A percentile compares a stretch with the other conserved stretches of the same genome.
phyloP scores from a whole-genome alignment of 1,140 invertebrate species.

The Yoshiicerus persimilis region DNA sequence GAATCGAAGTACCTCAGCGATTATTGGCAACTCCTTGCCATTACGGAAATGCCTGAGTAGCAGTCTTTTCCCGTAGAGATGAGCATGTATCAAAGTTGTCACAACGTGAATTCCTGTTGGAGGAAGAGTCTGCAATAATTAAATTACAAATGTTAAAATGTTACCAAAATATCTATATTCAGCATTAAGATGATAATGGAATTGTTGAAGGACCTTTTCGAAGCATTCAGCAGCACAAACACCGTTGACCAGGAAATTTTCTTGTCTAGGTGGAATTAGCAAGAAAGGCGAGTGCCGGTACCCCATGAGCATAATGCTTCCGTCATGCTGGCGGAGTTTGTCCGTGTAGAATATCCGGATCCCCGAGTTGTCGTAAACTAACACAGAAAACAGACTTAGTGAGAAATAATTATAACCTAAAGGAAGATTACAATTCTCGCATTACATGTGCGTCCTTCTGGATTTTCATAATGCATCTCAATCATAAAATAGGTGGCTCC shows the following conservation, averaged over 20 bases:
- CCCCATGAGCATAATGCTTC: conserved; percentile 64
- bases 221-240: conserved; percentile 41
- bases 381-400: too few species aligned
- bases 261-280: conserved; percentile 32
- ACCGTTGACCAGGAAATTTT: conserved; percentile 6
- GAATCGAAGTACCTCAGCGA: conserved; percentile 56
- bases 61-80: background rate
- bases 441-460: conserved; percentile 63
- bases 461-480: conserved; percentile 86
- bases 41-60: background rate
- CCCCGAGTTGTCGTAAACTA: conserved; percentile 75
- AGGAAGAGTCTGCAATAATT: conserved; percentile 38
- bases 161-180: too few species aligned
- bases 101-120: conserved; percentile 35
- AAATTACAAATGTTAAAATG: too few species aligned
- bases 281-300: conserved; percentile 32
- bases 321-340: conserved; percentile 70
- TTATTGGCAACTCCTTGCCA: conserved; percentile 36
- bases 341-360: conserved; percentile 76
- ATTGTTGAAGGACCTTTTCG: too few species aligned
- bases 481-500: conserved; percentile 81
- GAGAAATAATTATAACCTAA: too few species aligned
- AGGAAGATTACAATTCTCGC: too few species aligned
- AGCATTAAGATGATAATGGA: too few species aligned
- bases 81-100: conserved; percentile 28